Conservation (phyloP, 2,888 invertebrate species). For the Entomobrya proxima region DNA sequence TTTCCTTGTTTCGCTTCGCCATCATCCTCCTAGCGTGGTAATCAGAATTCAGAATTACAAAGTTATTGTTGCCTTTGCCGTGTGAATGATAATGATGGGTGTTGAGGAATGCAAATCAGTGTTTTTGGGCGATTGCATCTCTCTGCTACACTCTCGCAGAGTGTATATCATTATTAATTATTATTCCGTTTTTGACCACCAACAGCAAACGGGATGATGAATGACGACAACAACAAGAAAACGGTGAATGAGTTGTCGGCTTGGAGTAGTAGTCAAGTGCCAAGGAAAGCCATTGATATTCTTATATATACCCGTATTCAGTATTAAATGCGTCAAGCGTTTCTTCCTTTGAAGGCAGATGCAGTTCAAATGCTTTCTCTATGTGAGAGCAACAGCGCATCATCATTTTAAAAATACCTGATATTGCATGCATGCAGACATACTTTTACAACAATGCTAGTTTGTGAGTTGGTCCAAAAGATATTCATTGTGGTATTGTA, state of each 20-base stretch:
- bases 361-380: no score
- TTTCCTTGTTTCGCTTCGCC: neutral
- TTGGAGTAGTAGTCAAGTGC: no score
- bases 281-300: no score
- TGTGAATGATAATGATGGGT: slow-evolving; percentile 50
- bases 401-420: no score
- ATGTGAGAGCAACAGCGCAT: no score
- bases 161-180: slow-evolving; percentile 37
- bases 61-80: slow-evolving; percentile 14
- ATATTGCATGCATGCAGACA: no score
- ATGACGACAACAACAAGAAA: slow-evolving; percentile 40
- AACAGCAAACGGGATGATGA: slow-evolving; percentile 45
- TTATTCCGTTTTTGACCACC: slow-evolving; percentile 56
- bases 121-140: slow-evolving; percentile 32
- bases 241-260: slow-evolving; percentile 4
- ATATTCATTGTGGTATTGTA: neutral
- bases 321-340: no score
- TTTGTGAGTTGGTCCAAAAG: no score
- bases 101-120: slow-evolving; percentile 52
- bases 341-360: no score
- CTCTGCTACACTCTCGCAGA: neutral
- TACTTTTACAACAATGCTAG: no score
- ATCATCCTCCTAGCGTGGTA: no score
- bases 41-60: slow-evolving; percentile 12
- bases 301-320: no score